These are phyloP conservation scores for Polydrusus pterygomalis DNA, from an alignment of 2,888 invertebrate species.

Conservation along the genomic window DNA sequence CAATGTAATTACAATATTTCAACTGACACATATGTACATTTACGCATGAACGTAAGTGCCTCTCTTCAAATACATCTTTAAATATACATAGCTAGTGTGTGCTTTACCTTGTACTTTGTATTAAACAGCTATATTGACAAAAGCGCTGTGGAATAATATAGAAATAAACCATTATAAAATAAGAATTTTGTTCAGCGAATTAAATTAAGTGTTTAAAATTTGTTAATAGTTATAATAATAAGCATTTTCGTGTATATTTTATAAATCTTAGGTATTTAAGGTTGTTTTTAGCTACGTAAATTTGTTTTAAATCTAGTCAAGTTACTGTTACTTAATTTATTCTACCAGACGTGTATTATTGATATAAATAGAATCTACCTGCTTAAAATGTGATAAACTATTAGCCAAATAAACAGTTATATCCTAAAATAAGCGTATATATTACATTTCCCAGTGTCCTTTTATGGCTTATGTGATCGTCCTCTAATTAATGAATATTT, in stretches of 20 bases:
- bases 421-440: neutral
- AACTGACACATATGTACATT: too few species aligned
- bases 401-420: slow-evolving; percentile 48
- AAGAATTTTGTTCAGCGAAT: slow-evolving; percentile 20
- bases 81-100: neutral
- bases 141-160: slow-evolving; percentile 23
- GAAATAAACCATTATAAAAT: slow-evolving; percentile 6
- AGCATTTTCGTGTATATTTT: slow-evolving; percentile 24
- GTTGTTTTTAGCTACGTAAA: slow-evolving; percentile 38
- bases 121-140: slow-evolving; percentile 10
- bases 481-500: too few species aligned
- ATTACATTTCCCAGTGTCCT: too few species aligned
- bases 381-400: slow-evolving; percentile 70
- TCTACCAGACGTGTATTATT: slow-evolving; percentile 39
- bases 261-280: slow-evolving; percentile 33
- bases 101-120: neutral
- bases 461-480: too few species aligned
- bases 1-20: too few species aligned
- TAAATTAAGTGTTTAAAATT: slow-evolving; percentile 8
- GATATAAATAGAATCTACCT: slow-evolving; percentile 61
- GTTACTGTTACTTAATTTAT: slow-evolving; percentile 61
- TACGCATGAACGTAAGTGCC: slow-evolving; percentile 16
- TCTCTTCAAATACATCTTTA: slow-evolving; percentile 9
- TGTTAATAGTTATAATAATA: slow-evolving; percentile 20
- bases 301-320: slow-evolving; percentile 63